Base-by-base conservation (phyloP, 2,888 invertebrate genomes). In the Dicyrtoma fusca region DNA sequence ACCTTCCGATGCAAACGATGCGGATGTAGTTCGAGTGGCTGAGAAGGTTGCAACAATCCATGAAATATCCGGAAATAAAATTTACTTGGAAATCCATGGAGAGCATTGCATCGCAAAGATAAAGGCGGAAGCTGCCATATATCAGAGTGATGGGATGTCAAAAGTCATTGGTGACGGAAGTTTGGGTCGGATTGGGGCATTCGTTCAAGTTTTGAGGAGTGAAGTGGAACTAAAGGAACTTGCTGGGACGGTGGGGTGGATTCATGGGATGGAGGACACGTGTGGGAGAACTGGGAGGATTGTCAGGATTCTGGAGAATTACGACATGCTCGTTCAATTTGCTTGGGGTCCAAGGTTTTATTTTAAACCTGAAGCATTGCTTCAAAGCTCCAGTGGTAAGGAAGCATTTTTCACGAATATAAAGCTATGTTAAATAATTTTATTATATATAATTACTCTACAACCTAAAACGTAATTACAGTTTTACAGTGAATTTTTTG, bases 271-370 rank as follows among this genome's bases (percentile, higher is more conserved):
- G 66, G 19, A 14, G n/a, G 66, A 66, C 11, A 26, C 26, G 10
- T 66, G 49, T 17, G 66, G 66, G 14, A 49, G 17, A 11, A 66
- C 53, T 2, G 66, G 66, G 45, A 66, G 47, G 49, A 19, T 53
- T 53, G 53, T 53, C 1, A 8, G 21, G 21, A 53, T 53, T 19
- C 53, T 53, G 2, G 21, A 2, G 19, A 53, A 19, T 23, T 17
- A 2, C 4, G 34, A 63, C 6, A 21, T 66, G 8, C 47, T 66
- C 21, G 66, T 66, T 17, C 66, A 66, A 21, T 66, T 66, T 49
- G 25, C 66, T 3, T 51, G 53, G 51, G 66, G 66, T 5, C 11
- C 45, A 3, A 3, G 53, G 25, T 53, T 25, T 19, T 66, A 23
- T 26, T 66, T 47, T 25, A 21, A 66, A 10, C 23, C 66, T 10